Percentiles rank a stretch among this genome's conserved stretches.
Conservation (phyloP, 2,888 invertebrate genomes). For the Syrista parreyssii region DNA sequence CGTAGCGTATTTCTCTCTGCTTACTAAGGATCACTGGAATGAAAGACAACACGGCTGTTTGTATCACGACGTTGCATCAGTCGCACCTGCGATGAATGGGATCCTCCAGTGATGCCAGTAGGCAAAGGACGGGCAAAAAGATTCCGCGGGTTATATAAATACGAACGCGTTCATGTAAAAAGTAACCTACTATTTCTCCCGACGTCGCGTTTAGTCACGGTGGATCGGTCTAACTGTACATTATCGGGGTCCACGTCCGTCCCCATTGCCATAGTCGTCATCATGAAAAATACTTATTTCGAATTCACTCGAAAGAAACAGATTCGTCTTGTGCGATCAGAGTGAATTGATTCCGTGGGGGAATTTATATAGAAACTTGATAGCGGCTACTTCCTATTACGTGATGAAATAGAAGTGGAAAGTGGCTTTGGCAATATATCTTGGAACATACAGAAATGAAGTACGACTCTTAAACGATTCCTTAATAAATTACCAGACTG, state of each 20-base stretch:
- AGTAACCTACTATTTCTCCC: constrained; percentile 4
- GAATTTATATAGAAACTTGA: background rate
- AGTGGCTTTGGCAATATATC: background rate
- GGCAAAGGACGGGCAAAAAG: background rate
- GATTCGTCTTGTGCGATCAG: background rate
- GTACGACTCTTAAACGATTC: background rate
- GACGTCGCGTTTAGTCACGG: background rate
- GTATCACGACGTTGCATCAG: background rate
- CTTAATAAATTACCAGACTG: background rate
- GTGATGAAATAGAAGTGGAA: background rate
- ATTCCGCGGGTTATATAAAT: constrained; percentile 6
- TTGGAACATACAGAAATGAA: background rate
- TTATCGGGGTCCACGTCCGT: constrained; percentile 4
- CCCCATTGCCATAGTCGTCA: background rate
- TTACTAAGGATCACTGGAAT: background rate
- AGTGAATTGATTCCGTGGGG: background rate
- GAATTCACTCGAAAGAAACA: background rate
- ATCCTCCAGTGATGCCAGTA: background rate
- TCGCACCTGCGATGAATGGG: background rate
- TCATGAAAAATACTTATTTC: background rate
- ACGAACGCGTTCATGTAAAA: constrained; percentile 2
- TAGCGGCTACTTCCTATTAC: background rate
- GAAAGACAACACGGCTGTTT: background rate
- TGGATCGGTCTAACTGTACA: constrained; percentile 6
- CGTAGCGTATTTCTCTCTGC: background rate